Conservation (phyloP, 2,797 vertebrate species). For the Mormyrus hasselquistii region DNA sequence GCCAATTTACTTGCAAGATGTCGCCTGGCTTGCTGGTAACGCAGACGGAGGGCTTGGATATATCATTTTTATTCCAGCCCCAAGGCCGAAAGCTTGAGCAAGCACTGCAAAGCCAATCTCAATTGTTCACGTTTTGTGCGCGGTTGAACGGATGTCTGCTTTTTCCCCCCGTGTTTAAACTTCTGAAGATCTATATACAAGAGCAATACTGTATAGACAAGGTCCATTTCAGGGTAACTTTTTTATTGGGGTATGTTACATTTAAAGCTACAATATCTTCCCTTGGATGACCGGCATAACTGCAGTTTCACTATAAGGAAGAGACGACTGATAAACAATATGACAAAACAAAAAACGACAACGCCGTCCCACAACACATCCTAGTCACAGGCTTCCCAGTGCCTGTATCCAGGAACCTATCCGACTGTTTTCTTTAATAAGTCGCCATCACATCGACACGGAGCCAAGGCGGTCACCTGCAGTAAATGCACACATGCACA, state of each 20-base stretch:
- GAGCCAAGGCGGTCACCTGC: background rate
- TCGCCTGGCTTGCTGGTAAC: background rate
- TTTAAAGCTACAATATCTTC: background rate
- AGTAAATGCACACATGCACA: constrained; percentile 1
- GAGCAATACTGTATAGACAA: background rate
- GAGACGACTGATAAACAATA: background rate
- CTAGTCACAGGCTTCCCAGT: background rate
- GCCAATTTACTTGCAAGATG: background rate
- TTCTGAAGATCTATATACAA: background rate
- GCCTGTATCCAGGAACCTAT: background rate
- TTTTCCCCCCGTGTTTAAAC: background rate
- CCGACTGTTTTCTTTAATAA: background rate
- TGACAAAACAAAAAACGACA: background rate
- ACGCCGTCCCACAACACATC: background rate
- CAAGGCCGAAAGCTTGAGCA: background rate
- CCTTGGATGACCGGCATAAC: background rate
- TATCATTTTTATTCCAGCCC: background rate
- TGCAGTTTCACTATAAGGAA: background rate
- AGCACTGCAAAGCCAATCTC: too few species aligned
- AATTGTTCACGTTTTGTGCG: background rate
- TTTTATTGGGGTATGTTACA: background rate
- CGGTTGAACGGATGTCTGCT: background rate
- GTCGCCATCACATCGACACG: background rate
- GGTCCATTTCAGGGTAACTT: background rate
- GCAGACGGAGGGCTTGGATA: background rate